phyloP scores from a whole-genome alignment of 2,888 invertebrate species.

The Callosobruchus maculatus region DNA sequence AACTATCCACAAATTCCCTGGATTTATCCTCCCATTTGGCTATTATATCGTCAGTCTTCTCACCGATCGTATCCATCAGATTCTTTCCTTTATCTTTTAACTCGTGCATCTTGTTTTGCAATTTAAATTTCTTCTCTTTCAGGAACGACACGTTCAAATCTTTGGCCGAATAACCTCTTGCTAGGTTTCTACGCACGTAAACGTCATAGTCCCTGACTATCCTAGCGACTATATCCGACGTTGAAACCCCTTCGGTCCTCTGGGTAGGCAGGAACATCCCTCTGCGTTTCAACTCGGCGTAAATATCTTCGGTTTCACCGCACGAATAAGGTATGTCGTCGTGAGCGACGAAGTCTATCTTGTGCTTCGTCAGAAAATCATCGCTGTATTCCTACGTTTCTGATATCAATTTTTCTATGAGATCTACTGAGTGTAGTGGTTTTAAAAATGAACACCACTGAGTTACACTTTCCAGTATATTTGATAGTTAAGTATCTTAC shows the following conservation, averaged over 20 bases:
- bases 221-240: constrained; percentile 96
- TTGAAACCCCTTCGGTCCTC: constrained; percentile 95
- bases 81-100: constrained; percentile 88
- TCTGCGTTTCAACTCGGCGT: constrained; percentile 83
- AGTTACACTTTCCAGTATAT: too few relatives aligned
- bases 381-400: constrained; percentile 92
- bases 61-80: constrained; percentile 81
- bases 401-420: too few relatives aligned
- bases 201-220: constrained; percentile 98
- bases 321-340: constrained; percentile 95
- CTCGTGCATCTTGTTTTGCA: constrained; percentile 95
- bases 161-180: constrained; percentile 95
- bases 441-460: too few relatives aligned
- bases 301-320: constrained; percentile 76
- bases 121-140: constrained; percentile 90
- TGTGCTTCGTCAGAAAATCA: constrained; percentile 82
- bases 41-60: constrained; percentile 82
- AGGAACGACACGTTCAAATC: constrained; percentile 96
- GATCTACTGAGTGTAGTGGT: too few relatives aligned
- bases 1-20: constrained; percentile 91
- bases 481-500: too few relatives aligned
- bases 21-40: constrained; percentile 97
- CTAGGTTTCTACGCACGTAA: constrained; percentile 93
- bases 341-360: constrained; percentile 98
- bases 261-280: constrained; percentile 98